Percentiles rank a stretch among this genome's conserved stretches.
These are phyloP conservation scores for Semnornis frantzii DNA, from an alignment of 2,113 vertebrate species.

Conservation along the genomic window DNA sequence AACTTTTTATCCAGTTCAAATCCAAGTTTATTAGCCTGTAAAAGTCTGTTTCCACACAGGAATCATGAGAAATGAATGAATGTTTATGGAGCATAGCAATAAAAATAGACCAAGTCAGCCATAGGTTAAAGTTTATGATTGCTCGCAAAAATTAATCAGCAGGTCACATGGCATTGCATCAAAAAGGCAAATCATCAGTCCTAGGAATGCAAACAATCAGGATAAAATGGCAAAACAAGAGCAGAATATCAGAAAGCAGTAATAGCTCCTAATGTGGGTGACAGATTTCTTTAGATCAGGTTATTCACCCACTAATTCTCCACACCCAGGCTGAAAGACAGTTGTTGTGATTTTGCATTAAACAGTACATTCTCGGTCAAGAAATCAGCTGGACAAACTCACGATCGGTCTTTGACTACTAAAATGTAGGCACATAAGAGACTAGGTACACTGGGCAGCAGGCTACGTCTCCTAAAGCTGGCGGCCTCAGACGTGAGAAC, in stretches of 20 bases:
- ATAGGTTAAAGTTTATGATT: constrained; percentile 42
- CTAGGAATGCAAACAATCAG: constrained; percentile 55
- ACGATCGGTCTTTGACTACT: neutral
- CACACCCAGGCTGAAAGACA: neutral
- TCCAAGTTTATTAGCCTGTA: constrained; percentile 69
- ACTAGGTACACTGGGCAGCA: neutral
- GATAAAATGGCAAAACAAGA: constrained; percentile 66
- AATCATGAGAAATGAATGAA: constrained; percentile 60
- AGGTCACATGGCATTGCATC: constrained; percentile 61
- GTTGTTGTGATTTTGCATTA: neutral
- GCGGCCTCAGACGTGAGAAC: neutral
- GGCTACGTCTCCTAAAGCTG: neutral
- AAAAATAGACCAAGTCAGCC: constrained; percentile 46
- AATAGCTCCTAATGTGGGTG: constrained; percentile 32
- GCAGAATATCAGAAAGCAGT: constrained; percentile 39
- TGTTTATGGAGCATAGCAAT: constrained; percentile 39
- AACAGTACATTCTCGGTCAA: neutral
- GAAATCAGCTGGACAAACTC: neutral
- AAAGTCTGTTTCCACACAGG: constrained; percentile 58
- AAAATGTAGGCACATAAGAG: neutral
- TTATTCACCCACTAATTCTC: constrained; percentile 29
- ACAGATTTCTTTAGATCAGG: constrained; percentile 35
- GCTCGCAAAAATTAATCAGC: constrained; percentile 70
- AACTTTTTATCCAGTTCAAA: constrained; percentile 50
- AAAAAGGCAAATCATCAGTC: constrained; percentile 72